phyloP scores from a whole-genome alignment of 2,113 vertebrate species.

The Connochaetes taurinus region DNA sequence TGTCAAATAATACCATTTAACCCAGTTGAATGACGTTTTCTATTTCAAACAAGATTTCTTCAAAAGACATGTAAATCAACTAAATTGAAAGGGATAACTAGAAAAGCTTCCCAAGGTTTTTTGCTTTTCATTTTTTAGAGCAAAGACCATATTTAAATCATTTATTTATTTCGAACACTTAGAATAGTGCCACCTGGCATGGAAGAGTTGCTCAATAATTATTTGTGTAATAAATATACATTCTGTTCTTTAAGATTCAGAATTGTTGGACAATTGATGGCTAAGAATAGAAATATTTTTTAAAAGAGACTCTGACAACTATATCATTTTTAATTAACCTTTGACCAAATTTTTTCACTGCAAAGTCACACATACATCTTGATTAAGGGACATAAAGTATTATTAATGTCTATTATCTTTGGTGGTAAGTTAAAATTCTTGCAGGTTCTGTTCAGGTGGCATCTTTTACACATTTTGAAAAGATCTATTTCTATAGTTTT shows the following conservation, averaged over 20 bases:
- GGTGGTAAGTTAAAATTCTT: neutral
- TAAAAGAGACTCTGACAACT: neutral
- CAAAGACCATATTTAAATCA: neutral
- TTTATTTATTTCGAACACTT: neutral
- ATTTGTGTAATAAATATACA: neutral
- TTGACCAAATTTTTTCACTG: neutral
- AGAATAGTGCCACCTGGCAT: neutral
- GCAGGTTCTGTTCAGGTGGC: neutral
- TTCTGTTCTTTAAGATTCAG: slow-evolving; percentile 9
- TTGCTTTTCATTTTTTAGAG: neutral
- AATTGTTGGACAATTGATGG: neutral
- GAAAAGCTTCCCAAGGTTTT: neutral
- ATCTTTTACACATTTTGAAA: neutral
- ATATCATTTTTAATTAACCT: slow-evolving; percentile 32
- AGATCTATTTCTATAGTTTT: neutral
- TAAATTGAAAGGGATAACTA: neutral
- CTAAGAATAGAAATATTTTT: neutral
- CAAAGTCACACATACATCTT: neutral
- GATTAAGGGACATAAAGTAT: slow-evolving; percentile 24
- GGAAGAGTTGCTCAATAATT: neutral
- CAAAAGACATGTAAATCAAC: neutral
- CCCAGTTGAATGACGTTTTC: neutral
- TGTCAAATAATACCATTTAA: neutral
- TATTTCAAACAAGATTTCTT: neutral
- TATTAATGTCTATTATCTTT: neutral